Conservation (phyloP, 2,113 vertebrate genomes). For the Macquaria ambigua region DNA sequence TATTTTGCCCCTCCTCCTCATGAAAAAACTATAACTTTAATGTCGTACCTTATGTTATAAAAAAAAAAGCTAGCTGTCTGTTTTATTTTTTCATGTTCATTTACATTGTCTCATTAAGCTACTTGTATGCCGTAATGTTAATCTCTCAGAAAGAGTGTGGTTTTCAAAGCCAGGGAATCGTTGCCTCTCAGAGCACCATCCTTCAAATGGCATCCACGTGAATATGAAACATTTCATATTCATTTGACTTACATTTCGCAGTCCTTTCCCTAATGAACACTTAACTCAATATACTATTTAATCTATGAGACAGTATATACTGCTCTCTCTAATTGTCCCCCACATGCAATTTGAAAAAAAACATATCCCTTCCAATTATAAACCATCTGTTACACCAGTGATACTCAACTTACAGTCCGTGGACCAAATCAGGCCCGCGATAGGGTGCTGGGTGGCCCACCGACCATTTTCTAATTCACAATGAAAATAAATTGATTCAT, state of each 20-base stretch:
- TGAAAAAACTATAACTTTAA: neutral
- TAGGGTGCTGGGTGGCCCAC: too few relatives aligned
- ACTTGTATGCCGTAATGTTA: neutral
- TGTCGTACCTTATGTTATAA: neutral
- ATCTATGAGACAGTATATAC: neutral
- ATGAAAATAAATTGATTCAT: too few relatives aligned
- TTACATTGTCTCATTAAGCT: neutral
- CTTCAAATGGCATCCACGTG: neutral
- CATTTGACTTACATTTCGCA: neutral
- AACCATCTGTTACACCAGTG: conserved; percentile 15
- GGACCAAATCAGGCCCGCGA: too few relatives aligned
- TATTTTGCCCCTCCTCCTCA: neutral
- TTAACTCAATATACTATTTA: neutral
- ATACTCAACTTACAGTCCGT: too few relatives aligned
- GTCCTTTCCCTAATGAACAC: neutral
- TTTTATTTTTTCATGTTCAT: neutral
- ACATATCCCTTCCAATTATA: neutral
- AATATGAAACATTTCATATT: too few relatives aligned
- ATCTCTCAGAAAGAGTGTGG: neutral
- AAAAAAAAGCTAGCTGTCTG: neutral
- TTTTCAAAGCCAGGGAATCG: neutral
- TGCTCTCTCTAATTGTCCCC: neutral
- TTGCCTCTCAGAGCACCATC: neutral
- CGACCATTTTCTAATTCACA: too few relatives aligned
- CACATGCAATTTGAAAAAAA: neutral